Evolutionary conservation across 1,140 invertebrate species (phyloP).

Genomic region (Ruditapes philippinarum): DNA sequence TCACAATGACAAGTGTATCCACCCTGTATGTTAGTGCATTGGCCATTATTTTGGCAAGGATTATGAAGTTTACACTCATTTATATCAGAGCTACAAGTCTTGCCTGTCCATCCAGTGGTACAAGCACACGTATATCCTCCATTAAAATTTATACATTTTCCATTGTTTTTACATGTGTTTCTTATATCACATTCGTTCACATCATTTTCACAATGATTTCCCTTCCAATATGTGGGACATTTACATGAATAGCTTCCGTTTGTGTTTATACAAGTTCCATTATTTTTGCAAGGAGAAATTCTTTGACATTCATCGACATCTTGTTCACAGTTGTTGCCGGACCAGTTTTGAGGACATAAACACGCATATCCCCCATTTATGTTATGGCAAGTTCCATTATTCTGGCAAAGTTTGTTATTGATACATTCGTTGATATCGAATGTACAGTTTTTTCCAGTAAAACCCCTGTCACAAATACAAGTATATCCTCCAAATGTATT

Average conservation of each 20-base stretch:
- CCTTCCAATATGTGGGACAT: conserved; percentile 46
- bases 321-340: neutral
- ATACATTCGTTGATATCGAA: conserved; percentile 36
- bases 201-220: conserved; percentile 41
- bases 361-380: neutral
- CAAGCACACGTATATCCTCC: neutral
- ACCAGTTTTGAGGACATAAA: neutral
- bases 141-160: neutral
- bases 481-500: neutral
- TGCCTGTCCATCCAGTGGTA: conserved; percentile 19
- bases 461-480: conserved; percentile 46
- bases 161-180: neutral
- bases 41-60: neutral
- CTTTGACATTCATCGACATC: neutral
- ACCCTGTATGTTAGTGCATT: neutral
- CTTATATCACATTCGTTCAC: conserved; percentile 22
- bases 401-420: conserved; percentile 48
- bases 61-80: conserved; percentile 18
- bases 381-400: neutral
- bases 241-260: conserved; percentile 39
- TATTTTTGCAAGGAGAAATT: conserved; percentile 14
- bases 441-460: conserved; percentile 47
- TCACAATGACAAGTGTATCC: neutral
- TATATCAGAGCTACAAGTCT: conserved; percentile 21
- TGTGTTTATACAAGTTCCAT: neutral